phyloP scores from a whole-genome alignment of 2,888 invertebrate genomes.

The Pseudococcus jackbeardsleyi region DNA sequence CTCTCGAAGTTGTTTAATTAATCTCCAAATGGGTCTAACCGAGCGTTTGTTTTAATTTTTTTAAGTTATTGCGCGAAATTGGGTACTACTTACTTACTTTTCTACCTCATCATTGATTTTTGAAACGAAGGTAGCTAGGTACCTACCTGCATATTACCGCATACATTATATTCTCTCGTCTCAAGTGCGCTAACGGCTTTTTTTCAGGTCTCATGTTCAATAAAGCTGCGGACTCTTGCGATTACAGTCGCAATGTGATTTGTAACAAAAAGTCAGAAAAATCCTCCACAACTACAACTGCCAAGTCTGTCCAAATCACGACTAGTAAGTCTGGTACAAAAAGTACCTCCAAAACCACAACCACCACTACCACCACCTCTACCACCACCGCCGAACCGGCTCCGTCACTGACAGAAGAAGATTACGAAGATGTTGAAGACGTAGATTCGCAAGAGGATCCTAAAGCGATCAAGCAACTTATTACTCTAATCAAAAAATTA shows the following conservation, averaged over 20 bases:
- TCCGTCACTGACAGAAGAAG: constrained; percentile 68
- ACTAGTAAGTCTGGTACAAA: background rate
- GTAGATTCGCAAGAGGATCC: constrained; percentile 76
- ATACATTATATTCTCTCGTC: too few relatives aligned
- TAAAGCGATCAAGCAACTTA: constrained; percentile 84
- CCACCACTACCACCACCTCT: constrained; percentile 66
- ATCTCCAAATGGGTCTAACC: too few relatives aligned
- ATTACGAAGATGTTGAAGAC: constrained; percentile 68
- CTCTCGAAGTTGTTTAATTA: too few relatives aligned
- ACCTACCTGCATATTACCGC: too few relatives aligned
- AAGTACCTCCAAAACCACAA: constrained; percentile 69
- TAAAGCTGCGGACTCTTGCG: constrained; percentile 91
- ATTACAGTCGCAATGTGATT: constrained; percentile 88
- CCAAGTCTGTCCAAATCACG: constrained; percentile 59
- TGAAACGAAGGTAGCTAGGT: too few relatives aligned
- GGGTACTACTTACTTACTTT: too few relatives aligned
- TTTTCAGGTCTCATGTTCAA: constrained; percentile 86
- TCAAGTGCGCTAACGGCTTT: too few relatives aligned
- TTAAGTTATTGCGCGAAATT: too few relatives aligned
- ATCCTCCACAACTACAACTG: constrained; percentile 70
- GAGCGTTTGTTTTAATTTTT: too few relatives aligned
- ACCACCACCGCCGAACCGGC: constrained; percentile 68
- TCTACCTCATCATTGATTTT: too few relatives aligned
- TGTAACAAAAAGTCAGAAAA: constrained; percentile 78
- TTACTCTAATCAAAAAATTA: constrained; percentile 87